A percentile compares a stretch with the other conserved stretches of the same genome.
Evolutionary conservation across 2,888 invertebrate genomes (phyloP).

Genomic region (Marasmarcha lunaedactyla): DNA sequence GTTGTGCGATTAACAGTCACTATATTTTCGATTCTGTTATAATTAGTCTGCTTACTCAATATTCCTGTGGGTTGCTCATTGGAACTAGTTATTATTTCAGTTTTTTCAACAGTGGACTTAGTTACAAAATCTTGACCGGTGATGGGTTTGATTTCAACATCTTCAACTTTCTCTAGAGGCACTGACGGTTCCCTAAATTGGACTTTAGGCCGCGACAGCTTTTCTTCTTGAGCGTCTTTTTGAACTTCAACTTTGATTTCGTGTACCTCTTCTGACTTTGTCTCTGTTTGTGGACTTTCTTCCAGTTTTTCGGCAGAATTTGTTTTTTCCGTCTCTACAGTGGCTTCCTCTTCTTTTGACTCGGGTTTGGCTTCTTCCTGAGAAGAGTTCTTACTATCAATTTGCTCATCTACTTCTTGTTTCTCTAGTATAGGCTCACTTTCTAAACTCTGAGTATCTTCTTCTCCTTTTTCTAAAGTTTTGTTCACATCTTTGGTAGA

Average conservation of each 20-base stretch:
- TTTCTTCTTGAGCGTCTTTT: constrained; percentile 13
- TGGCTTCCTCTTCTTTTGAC: constrained; percentile 1
- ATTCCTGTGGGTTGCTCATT: constrained; percentile 35
- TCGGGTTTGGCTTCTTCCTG: not conserved
- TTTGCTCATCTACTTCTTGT: constrained; percentile 12
- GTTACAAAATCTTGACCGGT: constrained; percentile 41
- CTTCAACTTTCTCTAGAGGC: constrained; percentile 56
- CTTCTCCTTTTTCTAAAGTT: constrained; percentile 2
- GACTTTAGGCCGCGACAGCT: constrained; percentile 21
- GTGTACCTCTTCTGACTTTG: constrained; percentile 13
- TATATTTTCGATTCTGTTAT: constrained; percentile 54
- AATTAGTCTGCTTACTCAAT: constrained; percentile 49
- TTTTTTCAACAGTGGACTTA: constrained; percentile 45
- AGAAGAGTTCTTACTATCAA: no score
- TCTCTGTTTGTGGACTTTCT: constrained; percentile 11
- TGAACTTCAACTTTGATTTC: constrained; percentile 12
- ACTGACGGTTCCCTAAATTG: constrained; percentile 50
- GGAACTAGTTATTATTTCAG: constrained; percentile 47
- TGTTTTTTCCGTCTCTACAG: constrained; percentile 12
- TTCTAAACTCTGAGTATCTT: not conserved
- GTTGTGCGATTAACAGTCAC: constrained; percentile 56
- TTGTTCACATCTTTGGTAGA: constrained; percentile 18
- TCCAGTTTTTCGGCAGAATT: constrained; percentile 11
- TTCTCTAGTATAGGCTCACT: constrained; percentile 14
- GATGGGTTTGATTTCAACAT: constrained; percentile 59